Percentiles rank a stretch among this genome's conserved stretches.
phyloP scores from a whole-genome alignment of 23 tunicate genomes.

The Trididemnum miniatum region DNA sequence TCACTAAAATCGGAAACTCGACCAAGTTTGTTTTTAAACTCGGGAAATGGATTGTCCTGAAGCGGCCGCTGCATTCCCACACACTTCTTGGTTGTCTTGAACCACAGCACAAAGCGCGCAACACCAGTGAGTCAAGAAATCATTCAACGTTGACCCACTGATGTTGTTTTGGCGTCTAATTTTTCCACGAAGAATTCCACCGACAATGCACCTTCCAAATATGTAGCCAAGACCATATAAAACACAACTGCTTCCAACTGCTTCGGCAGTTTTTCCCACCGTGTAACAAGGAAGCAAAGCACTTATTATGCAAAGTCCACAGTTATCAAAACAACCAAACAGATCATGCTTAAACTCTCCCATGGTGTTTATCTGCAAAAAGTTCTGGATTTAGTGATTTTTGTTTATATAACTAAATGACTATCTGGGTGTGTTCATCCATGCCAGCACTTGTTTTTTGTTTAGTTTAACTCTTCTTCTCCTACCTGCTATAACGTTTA shows the following conservation, averaged over 20 bases:
- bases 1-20: too few species aligned
- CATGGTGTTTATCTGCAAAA: too few species aligned
- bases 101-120: conserved; percentile 66
- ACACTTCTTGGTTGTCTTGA: conserved; percentile 62
- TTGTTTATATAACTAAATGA: too few species aligned
- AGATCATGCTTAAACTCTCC: conserved; percentile 51
- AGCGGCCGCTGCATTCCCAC: background rate
- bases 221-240: conserved; percentile 53
- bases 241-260: conserved; percentile 55
- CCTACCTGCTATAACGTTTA: too few species aligned
- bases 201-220: conserved; percentile 71
- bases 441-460: too few species aligned
- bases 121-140: conserved; percentile 53
- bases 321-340: conserved; percentile 83
- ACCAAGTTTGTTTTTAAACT: conserved; percentile 10
- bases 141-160: conserved; percentile 43
- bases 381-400: too few species aligned
- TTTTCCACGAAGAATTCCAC: conserved; percentile 68
- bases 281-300: conserved; percentile 67
- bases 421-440: too few species aligned
- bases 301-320: conserved; percentile 62
- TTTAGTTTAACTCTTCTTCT: too few species aligned
- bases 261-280: conserved; percentile 81
- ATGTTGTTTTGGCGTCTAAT: conserved; percentile 52
- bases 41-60: conserved; percentile 6